phyloP scores from a whole-genome alignment of 2,113 vertebrate genomes.

The Ranitomeya variabilis region DNA sequence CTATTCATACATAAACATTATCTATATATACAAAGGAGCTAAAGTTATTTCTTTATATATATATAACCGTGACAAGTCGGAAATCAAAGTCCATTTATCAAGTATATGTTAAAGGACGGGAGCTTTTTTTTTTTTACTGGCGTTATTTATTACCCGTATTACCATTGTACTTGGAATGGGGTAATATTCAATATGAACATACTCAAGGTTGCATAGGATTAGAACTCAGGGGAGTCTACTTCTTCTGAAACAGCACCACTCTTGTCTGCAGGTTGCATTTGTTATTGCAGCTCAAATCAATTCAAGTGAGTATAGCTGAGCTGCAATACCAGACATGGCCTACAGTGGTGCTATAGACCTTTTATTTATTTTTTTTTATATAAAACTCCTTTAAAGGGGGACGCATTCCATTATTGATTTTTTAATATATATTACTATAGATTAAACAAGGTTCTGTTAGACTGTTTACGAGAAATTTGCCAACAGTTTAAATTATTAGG shows the following conservation, averaged over 20 bases:
- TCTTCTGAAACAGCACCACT: background rate
- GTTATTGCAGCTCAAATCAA: background rate
- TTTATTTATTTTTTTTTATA: no score
- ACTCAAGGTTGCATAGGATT: background rate
- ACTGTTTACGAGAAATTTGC: no score
- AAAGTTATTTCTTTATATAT: constrained; percentile 26
- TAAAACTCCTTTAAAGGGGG: no score
- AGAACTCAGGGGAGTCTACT: background rate
- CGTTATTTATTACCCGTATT: constrained; percentile 20
- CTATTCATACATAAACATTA: constrained; percentile 52
- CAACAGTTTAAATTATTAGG: no score
- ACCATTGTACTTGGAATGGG: background rate
- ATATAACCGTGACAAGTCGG: constrained; percentile 40
- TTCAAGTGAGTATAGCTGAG: background rate
- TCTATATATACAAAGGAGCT: constrained; percentile 45
- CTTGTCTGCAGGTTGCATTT: background rate
- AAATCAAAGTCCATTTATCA: constrained; percentile 51
- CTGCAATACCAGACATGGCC: background rate
- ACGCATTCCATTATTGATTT: no score
- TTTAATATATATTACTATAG: no score
- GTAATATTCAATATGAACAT: background rate
- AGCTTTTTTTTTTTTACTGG: background rate
- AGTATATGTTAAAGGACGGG: background rate
- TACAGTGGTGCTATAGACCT: background rate
- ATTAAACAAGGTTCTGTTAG: no score